phyloP scores from a whole-genome alignment of 2,888 invertebrate genomes.

The Galeopsomyia nigrocyanea region DNA sequence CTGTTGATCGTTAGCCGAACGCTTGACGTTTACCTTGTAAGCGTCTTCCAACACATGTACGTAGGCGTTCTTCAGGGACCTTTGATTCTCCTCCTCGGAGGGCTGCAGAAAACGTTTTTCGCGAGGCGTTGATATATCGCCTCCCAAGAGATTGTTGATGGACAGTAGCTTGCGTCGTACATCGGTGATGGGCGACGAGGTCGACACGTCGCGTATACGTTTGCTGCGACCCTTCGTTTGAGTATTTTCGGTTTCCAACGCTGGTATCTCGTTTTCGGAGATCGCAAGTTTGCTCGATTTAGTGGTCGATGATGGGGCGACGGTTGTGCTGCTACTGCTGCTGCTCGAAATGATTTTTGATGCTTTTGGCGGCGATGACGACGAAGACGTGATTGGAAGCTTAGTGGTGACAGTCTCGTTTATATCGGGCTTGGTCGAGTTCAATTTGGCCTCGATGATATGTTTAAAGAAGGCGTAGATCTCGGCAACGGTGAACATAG shows the following conservation, averaged over 20 bases:
- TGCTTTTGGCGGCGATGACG: slow-evolving; percentile 36
- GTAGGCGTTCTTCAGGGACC: slow-evolving; percentile 65
- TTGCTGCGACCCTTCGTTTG: slow-evolving; percentile 64
- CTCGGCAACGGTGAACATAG: slow-evolving; percentile 64
- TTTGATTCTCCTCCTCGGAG: slow-evolving; percentile 65
- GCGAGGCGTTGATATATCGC: slow-evolving; percentile 50
- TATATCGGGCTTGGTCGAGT: slow-evolving; percentile 50
- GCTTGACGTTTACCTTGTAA: slow-evolving; percentile 65
- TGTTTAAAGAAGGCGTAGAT: slow-evolving; percentile 68
- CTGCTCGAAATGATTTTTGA: slow-evolving; percentile 5
- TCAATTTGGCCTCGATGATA: slow-evolving; percentile 67
- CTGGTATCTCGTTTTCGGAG: slow-evolving; percentile 64
- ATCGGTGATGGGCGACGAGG: slow-evolving; percentile 47
- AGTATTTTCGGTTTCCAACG: slow-evolving; percentile 53
- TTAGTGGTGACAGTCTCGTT: slow-evolving; percentile 44
- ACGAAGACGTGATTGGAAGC: slow-evolving; percentile 6
- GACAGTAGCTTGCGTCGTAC: slow-evolving; percentile 59
- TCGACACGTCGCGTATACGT: slow-evolving; percentile 61
- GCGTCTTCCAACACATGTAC: slow-evolving; percentile 64
- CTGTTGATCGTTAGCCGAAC: slow-evolving; percentile 59
- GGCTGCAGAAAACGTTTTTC: slow-evolving; percentile 61
- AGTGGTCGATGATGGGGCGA: background rate
- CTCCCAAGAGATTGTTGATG: slow-evolving; percentile 54
- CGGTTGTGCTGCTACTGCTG: slow-evolving; percentile 18
- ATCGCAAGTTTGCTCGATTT: slow-evolving; percentile 50